Evolutionary conservation across 1,140 invertebrate genomes (phyloP), one percentile per base, ranked within the genome.

Genomic region (Tyrophagus putrescentiae): DNA sequence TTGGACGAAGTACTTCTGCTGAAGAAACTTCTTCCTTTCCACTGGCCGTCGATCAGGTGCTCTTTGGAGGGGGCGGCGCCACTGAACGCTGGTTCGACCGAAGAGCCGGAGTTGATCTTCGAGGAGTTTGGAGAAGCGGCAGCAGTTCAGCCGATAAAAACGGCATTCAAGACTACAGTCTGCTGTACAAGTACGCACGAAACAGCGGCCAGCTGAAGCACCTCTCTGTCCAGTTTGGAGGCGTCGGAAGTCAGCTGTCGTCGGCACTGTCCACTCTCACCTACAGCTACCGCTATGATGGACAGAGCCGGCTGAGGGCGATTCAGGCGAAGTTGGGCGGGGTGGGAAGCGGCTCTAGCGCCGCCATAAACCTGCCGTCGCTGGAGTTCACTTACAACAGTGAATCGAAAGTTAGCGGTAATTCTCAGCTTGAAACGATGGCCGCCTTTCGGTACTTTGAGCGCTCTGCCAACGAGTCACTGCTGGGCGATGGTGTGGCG

Each of bases 201-300:
- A 87, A 91, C 65, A 84, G 85, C 1, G 87, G 87, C 1, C 82
- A 91, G 36, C 72, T 91, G 0, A 90, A 89, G 70, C 87, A 91
- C 66, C 83, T 87, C 67, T 84, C 84, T 67, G 77, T 87, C 53
- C 83, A 87, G 67, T 91, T 87, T 68, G 83, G 81, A 31, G 81
- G 82, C 1, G 87, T 87, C 71, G 86, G n/a, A n/a, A n/a, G n/a
- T n/a, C n/a, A n/a, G n/a, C n/a, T n/a, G n/a, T n/a, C n/a, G n/a
- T n/a, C 33, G 48, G 62, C 65, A 83, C 72, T 92, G 48, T 82
- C 86, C 65, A 88, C 88, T 64, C 84, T 84, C 1, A 85, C 89
- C 68, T 84, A 85, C 66, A 85, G 86, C 66, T 93, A 88, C 68
- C 84, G 89, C 65, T 91, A 91, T 68, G 89, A 94, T 70, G 87